Evolutionary conservation across 2,888 invertebrate genomes (phyloP).

Genomic region (Mongoloraphidia duomilia): DNA sequence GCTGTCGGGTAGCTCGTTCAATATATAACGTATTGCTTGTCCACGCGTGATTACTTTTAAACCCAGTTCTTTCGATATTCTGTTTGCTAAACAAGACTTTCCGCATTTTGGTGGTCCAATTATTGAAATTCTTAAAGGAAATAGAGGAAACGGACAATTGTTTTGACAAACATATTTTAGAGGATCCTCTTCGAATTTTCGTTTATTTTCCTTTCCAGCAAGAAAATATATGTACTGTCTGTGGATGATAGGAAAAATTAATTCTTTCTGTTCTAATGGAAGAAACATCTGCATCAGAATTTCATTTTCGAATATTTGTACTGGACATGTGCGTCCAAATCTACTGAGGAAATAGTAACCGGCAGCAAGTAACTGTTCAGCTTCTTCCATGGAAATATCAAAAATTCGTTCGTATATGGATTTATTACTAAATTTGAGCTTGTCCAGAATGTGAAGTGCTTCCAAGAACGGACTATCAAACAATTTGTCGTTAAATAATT

Average conservation of each 20-base stretch:
- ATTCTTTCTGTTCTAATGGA: constrained; percentile 27
- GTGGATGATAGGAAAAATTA: constrained; percentile 41
- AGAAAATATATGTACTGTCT: constrained; percentile 45
- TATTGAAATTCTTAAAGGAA: constrained; percentile 38
- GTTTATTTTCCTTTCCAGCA: constrained; percentile 31
- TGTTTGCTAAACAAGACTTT: constrained; percentile 38
- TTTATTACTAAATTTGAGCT: constrained; percentile 30
- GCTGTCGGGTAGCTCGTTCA: constrained; percentile 36
- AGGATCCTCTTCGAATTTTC: constrained; percentile 39
- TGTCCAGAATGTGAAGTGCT: constrained; percentile 20
- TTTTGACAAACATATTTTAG: constrained; percentile 36
- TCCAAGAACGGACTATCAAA: constrained; percentile 21
- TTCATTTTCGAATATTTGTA: constrained; percentile 37
- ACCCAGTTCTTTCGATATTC: constrained; percentile 37
- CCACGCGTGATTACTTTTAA: constrained; percentile 40
- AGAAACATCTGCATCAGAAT: constrained; percentile 36
- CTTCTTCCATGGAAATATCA: constrained; percentile 34
- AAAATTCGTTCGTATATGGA: constrained; percentile 44
- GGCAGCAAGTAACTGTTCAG: constrained; percentile 38
- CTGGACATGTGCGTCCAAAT: constrained; percentile 50
- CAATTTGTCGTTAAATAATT: constrained; percentile 30
- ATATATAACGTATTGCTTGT: constrained; percentile 33
- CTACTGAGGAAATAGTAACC: constrained; percentile 48
- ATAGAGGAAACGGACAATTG: constrained; percentile 30
- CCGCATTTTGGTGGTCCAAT: constrained; percentile 50